These are phyloP conservation scores for Erpobdella octoculata DNA, from an alignment of 2,888 invertebrate genomes.

Conservation along the genomic window DNA sequence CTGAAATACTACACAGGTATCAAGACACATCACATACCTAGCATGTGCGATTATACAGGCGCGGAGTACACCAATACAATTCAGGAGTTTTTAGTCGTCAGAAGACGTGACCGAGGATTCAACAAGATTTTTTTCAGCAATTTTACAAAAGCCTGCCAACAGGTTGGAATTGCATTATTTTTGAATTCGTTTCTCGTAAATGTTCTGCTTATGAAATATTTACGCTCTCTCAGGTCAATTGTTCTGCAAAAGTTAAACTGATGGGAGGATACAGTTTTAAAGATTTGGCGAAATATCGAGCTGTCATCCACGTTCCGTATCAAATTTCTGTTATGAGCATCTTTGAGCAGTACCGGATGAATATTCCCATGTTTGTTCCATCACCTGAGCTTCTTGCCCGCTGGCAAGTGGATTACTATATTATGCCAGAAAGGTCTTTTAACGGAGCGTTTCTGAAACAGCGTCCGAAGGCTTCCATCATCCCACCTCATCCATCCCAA, in stretches of 20 bases:
- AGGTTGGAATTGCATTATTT: neutral
- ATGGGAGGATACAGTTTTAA: slow-evolving; percentile 12
- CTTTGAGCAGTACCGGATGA: slow-evolving; percentile 35
- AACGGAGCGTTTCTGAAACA: slow-evolving; percentile 11
- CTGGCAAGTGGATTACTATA: slow-evolving; percentile 13
- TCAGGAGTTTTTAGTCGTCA: neutral
- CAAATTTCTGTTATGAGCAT: slow-evolving; percentile 34
- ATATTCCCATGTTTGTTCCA: slow-evolving; percentile 34
- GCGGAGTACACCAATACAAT: slow-evolving; percentile 15
- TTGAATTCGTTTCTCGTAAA: no score
- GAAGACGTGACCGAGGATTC: slow-evolving; percentile 18
- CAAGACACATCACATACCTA: slow-evolving; percentile 19
- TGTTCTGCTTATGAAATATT: no score
- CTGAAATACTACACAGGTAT: slow-evolving; percentile 21
- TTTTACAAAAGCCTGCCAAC: neutral
- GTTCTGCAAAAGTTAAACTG: neutral
- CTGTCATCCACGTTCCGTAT: slow-evolving; percentile 33
- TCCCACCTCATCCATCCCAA: slow-evolving; percentile 46
- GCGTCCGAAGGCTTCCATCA: slow-evolving; percentile 17
- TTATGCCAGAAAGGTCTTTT: slow-evolving; percentile 25
- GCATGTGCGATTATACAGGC: slow-evolving; percentile 24
- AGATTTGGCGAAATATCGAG: slow-evolving; percentile 28
- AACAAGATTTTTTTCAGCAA: neutral
- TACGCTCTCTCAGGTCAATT: slow-evolving; percentile 4
- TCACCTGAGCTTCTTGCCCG: slow-evolving; percentile 30